Evolutionary conservation across 1,140 invertebrate species (phyloP).

Genomic region (Sesamia nonagrioides): DNA sequence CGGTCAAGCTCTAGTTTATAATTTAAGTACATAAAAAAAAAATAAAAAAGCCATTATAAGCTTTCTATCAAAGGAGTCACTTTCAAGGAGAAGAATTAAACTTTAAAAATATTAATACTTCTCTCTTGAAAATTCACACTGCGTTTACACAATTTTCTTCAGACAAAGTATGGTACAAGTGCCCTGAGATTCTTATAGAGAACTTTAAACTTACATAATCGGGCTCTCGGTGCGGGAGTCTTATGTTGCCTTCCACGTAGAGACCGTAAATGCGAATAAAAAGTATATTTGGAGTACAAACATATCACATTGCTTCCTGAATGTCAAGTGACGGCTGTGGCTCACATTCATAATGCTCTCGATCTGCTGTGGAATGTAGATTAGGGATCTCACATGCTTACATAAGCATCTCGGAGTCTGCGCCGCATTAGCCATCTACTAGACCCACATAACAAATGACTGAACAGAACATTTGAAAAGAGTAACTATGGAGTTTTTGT

Average conservation of each 20-base stretch:
- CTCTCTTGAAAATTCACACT: conserved; percentile 5
- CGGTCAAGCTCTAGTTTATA: too few relatives aligned
- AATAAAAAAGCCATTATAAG: not conserved
- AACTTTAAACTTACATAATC: conserved; percentile 33
- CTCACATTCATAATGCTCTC: conserved; percentile 27
- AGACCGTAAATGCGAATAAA: conserved; percentile 36
- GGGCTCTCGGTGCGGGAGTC: not conserved
- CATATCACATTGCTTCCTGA: conserved; percentile 18
- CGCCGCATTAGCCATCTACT: not conserved
- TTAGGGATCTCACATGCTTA: conserved; percentile 11
- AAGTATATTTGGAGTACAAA: conserved; percentile 39
- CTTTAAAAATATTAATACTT: not conserved
- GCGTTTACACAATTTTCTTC: conserved; percentile 19
- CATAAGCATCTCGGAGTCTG: not conserved
- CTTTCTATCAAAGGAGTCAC: conserved; percentile 3
- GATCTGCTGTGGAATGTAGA: conserved; percentile 21
- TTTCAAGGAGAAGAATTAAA: not conserved
- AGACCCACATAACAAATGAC: not conserved
- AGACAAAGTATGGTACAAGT: conserved; percentile 1
- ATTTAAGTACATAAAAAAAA: too few relatives aligned
- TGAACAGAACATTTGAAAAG: too few relatives aligned
- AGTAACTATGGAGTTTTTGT: too few relatives aligned
- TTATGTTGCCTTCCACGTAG: conserved; percentile 42
- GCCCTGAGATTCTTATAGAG: not conserved
- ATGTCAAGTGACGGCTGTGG: conserved; percentile 34